Evolutionary conservation across 2,888 invertebrate genomes (phyloP).

Genomic region (Leptarthrus brevirostris): DNA sequence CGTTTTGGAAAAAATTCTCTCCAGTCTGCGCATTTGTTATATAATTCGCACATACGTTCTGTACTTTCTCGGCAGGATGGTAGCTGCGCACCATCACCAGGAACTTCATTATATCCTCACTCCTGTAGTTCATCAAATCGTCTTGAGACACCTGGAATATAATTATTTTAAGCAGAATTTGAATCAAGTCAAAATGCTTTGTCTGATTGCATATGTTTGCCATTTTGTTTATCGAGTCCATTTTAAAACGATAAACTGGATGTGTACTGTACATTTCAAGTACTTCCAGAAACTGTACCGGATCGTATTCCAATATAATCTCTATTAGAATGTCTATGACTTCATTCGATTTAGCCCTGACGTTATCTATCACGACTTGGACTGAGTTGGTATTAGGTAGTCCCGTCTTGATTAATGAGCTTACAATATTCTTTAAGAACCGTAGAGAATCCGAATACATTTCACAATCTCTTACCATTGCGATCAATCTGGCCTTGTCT

Average conservation of each 20-base stretch:
- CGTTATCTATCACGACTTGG: background rate
- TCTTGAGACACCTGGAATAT: background rate
- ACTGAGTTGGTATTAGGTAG: background rate
- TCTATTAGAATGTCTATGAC: constrained; percentile 14
- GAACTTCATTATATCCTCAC: background rate
- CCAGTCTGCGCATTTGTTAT: background rate
- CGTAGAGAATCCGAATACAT: background rate
- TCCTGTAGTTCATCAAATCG: background rate
- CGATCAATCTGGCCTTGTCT: background rate
- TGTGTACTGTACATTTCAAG: background rate
- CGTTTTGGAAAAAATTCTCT: background rate
- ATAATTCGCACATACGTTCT: background rate
- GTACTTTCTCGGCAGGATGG: background rate
- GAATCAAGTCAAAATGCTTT: constrained; percentile 2
- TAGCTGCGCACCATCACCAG: background rate
- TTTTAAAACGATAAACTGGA: constrained; percentile 5
- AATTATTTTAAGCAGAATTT: background rate
- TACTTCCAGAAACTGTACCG: background rate
- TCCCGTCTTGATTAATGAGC: background rate
- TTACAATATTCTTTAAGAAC: background rate
- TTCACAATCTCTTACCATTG: constrained; percentile 1
- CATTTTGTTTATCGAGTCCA: background rate
- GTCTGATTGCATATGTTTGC: background rate
- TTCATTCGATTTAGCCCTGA: background rate
- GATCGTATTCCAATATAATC: constrained; percentile 1